Percentiles rank a stretch among this genome's conserved stretches.
Conservation (phyloP, 2,888 invertebrate species). For the Protula sp. region DNA sequence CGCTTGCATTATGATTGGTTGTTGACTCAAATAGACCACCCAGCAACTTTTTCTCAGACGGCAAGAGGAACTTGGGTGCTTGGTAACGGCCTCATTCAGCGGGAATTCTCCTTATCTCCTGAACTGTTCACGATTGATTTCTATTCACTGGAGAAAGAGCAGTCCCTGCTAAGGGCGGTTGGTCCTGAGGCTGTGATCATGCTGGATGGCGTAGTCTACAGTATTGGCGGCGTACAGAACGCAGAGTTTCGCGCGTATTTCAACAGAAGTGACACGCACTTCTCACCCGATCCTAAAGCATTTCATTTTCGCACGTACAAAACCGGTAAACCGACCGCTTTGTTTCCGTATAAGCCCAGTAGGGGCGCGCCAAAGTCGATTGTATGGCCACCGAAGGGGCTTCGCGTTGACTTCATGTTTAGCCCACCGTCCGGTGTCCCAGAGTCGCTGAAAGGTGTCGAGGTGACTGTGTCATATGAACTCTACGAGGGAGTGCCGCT, state of each 20-base stretch:
- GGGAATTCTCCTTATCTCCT: neutral
- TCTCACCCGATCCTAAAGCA: neutral
- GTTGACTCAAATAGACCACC: neutral
- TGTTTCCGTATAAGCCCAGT: neutral
- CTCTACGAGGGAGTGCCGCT: conserved; percentile 26
- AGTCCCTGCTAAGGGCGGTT: neutral
- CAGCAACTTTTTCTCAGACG: neutral
- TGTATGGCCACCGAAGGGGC: neutral
- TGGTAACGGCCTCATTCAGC: neutral
- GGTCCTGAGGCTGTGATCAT: neutral
- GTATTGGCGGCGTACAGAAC: neutral
- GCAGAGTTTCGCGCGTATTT: neutral
- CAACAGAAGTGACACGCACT: neutral
- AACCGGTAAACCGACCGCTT: neutral
- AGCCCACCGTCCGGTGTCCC: conserved; percentile 17
- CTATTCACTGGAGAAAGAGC: neutral
- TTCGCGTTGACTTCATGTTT: conserved; percentile 3
- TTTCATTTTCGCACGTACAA: neutral
- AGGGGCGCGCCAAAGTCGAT: neutral
- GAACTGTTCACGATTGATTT: neutral
- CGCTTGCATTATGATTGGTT: neutral
- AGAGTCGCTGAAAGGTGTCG: conserved; percentile 11
- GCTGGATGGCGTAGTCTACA: neutral
- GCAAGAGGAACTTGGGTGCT: neutral
- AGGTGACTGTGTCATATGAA: conserved; percentile 22